A percentile compares a stretch with the other conserved stretches of the same genome.
These are phyloP conservation scores for Amblyopsis rosae DNA, from an alignment of 2,113 vertebrate species.

Conservation along the genomic window DNA sequence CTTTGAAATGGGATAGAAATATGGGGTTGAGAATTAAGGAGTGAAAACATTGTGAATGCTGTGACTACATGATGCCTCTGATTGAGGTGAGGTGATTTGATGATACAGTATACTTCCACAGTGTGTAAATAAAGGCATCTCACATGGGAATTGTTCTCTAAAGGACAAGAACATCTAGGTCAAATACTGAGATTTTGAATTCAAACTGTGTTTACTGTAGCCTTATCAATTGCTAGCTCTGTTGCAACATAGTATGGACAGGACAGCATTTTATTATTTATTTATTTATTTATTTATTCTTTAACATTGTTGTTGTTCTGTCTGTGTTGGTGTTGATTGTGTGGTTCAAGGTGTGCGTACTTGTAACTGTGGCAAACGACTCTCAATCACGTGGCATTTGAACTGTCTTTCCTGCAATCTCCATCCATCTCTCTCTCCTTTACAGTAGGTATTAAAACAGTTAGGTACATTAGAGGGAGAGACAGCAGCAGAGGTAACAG, in stretches of 20 bases:
- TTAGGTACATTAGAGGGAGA: slow-evolving; percentile 3
- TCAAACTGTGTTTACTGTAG: slow-evolving; percentile 2
- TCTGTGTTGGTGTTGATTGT: not conserved
- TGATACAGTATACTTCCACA: too few species aligned
- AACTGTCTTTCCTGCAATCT: not conserved
- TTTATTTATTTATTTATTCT: not conserved
- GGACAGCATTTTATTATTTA: not conserved
- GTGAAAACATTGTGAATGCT: too few species aligned
- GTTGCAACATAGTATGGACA: not conserved
- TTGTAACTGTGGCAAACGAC: slow-evolving; percentile 9
- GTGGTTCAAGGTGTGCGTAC: not conserved
- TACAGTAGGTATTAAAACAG: slow-evolving; percentile 32
- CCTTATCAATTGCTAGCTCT: slow-evolving; percentile 6
- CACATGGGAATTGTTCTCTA: too few species aligned
- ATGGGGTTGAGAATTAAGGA: too few species aligned
- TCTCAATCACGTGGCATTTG: slow-evolving; percentile 12
- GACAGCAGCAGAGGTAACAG: not conserved
- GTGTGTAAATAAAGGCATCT: too few species aligned
- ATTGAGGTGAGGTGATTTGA: too few species aligned
- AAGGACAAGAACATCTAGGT: too few species aligned
- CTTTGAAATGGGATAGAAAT: too few species aligned
- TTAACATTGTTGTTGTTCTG: not conserved
- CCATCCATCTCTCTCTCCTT: slow-evolving; percentile 1
- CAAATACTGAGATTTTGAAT: not conserved
- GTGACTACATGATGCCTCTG: too few species aligned